phyloP scores from a whole-genome alignment of 2,113 vertebrate species.

The Turdus rufiventris region DNA sequence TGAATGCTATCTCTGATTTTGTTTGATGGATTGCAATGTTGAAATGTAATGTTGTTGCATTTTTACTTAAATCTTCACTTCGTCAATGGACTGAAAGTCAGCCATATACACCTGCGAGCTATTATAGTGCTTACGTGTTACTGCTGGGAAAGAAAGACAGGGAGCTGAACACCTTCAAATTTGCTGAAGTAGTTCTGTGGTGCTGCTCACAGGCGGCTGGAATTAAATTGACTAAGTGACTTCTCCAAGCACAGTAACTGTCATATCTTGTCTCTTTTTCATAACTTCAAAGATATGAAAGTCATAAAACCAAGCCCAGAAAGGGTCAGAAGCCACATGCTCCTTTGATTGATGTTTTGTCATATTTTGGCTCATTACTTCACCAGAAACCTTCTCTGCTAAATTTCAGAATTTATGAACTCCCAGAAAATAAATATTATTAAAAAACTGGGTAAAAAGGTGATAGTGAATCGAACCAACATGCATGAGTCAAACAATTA shows the following conservation, averaged over 20 bases:
- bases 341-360: slow-evolving; percentile 70
- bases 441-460: slow-evolving; percentile 27
- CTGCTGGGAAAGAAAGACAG: background rate
- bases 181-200: slow-evolving; percentile 65
- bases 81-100: background rate
- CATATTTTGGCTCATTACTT: slow-evolving; percentile 67
- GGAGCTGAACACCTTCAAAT: slow-evolving; percentile 26
- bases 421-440: slow-evolving; percentile 36
- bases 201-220: slow-evolving; percentile 55
- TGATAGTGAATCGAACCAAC: background rate
- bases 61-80: background rate
- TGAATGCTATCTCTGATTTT: background rate
- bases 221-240: slow-evolving; percentile 76
- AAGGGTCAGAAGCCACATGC: slow-evolving; percentile 71
- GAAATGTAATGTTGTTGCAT: background rate
- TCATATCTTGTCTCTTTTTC: slow-evolving; percentile 82
- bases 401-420: slow-evolving; percentile 47
- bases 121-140: background rate
- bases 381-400: background rate
- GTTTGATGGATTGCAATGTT: background rate
- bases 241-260: slow-evolving; percentile 81
- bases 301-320: slow-evolving; percentile 77
- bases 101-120: background rate
- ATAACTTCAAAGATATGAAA: slow-evolving; percentile 84
- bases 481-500: background rate